phyloP scores from a whole-genome alignment of 2,888 invertebrate genomes.

The Seira sanloemensis region DNA sequence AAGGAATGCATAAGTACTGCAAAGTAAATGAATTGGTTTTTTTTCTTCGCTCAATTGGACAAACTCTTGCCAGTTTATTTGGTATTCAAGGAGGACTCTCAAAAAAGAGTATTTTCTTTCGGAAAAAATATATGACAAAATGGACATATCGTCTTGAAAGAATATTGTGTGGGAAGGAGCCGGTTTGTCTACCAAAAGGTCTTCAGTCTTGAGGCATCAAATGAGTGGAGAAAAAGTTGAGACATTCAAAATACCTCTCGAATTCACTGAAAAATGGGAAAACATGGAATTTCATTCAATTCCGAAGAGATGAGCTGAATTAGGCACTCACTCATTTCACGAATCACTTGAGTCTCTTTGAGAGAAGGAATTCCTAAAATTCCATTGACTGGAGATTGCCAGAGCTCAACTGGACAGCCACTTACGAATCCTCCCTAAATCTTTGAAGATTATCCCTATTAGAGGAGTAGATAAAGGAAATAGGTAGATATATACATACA shows the following conservation, averaged over 20 bases:
- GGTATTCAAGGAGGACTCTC: conserved; percentile 31
- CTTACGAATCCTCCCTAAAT: not conserved
- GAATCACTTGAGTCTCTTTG: conserved; percentile 42
- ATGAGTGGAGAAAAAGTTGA: conserved; percentile 11
- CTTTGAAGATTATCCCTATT: not conserved
- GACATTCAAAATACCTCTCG: conserved; percentile 10
- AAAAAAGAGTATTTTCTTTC: not conserved
- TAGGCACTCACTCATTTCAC: not conserved
- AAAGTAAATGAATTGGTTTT: not conserved
- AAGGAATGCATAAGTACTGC: not conserved
- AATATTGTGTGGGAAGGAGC: conserved; percentile 53
- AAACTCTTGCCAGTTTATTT: not conserved
- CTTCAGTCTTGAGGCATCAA: not conserved
- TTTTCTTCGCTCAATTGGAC: too few relatives aligned
- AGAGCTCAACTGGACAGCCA: not conserved
- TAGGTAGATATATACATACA: too few relatives aligned
- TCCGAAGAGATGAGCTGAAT: conserved; percentile 7
- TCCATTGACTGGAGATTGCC: conserved; percentile 45
- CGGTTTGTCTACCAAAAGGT: conserved; percentile 53
- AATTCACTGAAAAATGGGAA: too few relatives aligned
- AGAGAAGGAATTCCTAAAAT: conserved; percentile 59
- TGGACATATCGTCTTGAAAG: not conserved
- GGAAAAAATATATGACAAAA: conserved; percentile 11
- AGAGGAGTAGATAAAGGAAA: not conserved
- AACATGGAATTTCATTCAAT: not conserved